Conservation (phyloP, 92 coral and sea anemone genomes). For the Bergia sp. region DNA sequence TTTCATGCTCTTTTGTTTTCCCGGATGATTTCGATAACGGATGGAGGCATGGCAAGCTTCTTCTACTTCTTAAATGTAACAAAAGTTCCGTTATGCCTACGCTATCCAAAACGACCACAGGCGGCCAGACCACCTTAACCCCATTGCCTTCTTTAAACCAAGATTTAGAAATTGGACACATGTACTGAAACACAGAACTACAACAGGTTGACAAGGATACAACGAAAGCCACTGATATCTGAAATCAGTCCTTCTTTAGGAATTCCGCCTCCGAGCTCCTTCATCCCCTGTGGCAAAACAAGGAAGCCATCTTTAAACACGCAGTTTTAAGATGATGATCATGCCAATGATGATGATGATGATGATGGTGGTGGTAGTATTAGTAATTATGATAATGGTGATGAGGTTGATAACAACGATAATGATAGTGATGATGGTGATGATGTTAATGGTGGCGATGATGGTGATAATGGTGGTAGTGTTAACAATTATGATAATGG, state of each 20-base stretch:
- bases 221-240: conserved; percentile 82
- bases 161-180: too few species aligned
- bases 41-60: too few species aligned
- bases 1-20: too few species aligned
- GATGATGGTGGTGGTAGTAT: neutral
- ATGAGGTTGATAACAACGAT: too few species aligned
- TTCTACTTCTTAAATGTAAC: too few species aligned
- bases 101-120: too few species aligned
- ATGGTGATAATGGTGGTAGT: too few species aligned
- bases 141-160: too few species aligned
- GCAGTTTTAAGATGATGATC: neutral
- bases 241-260: conserved; percentile 94
- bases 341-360: neutral
- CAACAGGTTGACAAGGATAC: conserved; percentile 75
- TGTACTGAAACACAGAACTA: neutral
- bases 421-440: too few species aligned
- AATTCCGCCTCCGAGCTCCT: conserved; percentile 83
- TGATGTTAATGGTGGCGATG: neutral
- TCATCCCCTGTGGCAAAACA: conserved; percentile 66
- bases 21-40: too few species aligned
- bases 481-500: neutral
- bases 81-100: too few species aligned
- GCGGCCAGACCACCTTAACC: too few species aligned
- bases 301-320: neutral
- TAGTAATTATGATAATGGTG: neutral